Conservation (phyloP, 1,140 invertebrate species). For the Scaptomyza hsui region DNA sequence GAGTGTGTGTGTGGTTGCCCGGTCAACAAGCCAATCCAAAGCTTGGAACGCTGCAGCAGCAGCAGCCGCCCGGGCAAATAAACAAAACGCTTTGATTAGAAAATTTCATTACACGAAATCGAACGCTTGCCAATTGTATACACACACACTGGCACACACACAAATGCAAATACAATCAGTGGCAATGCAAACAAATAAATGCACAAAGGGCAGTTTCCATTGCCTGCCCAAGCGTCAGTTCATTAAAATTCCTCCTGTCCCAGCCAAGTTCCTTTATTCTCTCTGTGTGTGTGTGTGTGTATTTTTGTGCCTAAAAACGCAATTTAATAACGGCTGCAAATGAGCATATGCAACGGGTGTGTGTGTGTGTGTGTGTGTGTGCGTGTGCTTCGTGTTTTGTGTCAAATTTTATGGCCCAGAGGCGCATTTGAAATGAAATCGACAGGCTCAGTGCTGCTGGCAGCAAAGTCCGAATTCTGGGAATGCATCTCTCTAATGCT, state of each 20-base stretch:
- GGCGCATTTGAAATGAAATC: constrained; percentile 79
- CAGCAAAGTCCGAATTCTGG: constrained; percentile 7
- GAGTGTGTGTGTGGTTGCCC: constrained; percentile 27
- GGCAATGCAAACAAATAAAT: constrained; percentile 79
- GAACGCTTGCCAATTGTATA: constrained; percentile 71
- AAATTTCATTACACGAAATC: constrained; percentile 82
- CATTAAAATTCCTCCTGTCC: constrained; percentile 64
- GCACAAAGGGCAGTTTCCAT: constrained; percentile 66
- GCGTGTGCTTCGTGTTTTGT: constrained; percentile 54
- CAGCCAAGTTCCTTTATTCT: background rate
- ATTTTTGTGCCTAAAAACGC: constrained; percentile 56
- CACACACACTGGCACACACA: constrained; percentile 28
- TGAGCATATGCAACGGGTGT: constrained; percentile 58
- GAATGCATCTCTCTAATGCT: constrained; percentile 37
- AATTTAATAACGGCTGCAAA: constrained; percentile 81
- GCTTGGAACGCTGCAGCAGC: constrained; percentile 32
- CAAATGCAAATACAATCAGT: constrained; percentile 80
- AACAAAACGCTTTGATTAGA: constrained; percentile 82
- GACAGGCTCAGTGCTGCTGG: constrained; percentile 52
- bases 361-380: constrained; percentile 8
- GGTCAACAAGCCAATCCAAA: constrained; percentile 71
- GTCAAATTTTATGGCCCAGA: constrained; percentile 79
- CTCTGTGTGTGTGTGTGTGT: no score
- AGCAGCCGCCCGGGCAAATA: constrained; percentile 59
- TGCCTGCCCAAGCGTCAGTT: constrained; percentile 69